Base-by-base conservation (phyloP, 2,797 vertebrate species). In the Cryptoprocta ferox region DNA sequence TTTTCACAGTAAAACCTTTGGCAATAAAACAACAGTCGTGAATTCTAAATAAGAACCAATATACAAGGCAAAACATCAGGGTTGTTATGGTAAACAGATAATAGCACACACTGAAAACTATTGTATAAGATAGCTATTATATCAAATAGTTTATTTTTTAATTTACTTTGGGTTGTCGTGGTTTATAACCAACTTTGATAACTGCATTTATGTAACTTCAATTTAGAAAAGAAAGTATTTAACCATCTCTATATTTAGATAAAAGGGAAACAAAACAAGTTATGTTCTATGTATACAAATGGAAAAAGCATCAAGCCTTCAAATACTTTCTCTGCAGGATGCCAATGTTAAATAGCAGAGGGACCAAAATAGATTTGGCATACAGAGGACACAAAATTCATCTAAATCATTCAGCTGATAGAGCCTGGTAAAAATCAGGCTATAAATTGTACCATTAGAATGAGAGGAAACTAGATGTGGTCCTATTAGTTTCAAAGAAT, bases 21-120 rank as follows among this genome's bases (percentile, higher is more conserved):
- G 6, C 35, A 70, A 84, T 91, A 70, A 85, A 83, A 50, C 9
- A 83, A 42, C 5, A 70, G 14, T 42, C 45, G 75, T 14, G n/a
- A 95, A 93, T 95, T 95, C 21, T 94, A 86, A 96, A 66, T 89
- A 76, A 87, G n/a, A 95, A 70, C 8, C 3, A 84, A 45, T 9
- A 37, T 0, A n/a, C 76, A 82, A 93, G 66, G 39, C 15, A 81
- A 88, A 68, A 32, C 18, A 32, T 12, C 68, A 12, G 37, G 4
- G 5, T 15, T 88, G 14, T 6, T 92, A 24, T 21, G 83, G 65
- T 82, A 92, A 78, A 81, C 56, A 14, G 5, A 73, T 63, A 45
- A 45, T 1, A 35, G 0, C 45, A 45, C 59, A 2, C 15, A 37
- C 9, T 76, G 53, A 94, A 81, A 95, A 39, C 2, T 80, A 50